These are phyloP conservation scores for Nemopilema nomurai DNA, from an alignment of 30 jellyfish, hydroid and myxozoan genomes.

Conservation along the genomic window DNA sequence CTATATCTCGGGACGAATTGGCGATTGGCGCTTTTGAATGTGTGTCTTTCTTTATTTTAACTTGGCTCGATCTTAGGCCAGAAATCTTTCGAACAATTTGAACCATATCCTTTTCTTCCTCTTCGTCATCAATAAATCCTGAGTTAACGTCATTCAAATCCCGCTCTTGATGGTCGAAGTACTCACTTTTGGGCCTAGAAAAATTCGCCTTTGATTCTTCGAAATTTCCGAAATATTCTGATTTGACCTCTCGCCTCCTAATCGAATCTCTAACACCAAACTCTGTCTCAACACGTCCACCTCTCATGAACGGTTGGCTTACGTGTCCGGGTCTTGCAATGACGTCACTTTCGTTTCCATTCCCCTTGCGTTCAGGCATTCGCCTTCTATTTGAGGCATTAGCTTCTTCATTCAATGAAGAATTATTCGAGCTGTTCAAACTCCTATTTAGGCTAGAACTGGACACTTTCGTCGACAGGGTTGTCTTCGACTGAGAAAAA, in stretches of 20 bases:
- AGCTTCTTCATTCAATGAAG: neutral
- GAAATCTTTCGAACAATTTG: constrained; percentile 58
- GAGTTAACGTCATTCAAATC: neutral
- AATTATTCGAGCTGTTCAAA: neutral
- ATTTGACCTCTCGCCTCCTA: constrained; percentile 26
- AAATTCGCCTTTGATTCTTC: neutral
- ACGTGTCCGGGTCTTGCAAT: neutral
- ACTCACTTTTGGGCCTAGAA: constrained; percentile 41
- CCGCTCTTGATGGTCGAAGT: neutral
- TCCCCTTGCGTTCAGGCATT: neutral
- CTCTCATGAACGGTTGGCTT: neutral
- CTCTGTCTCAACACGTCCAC: neutral
- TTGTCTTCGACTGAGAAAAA: no score
- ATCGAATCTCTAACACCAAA: neutral
- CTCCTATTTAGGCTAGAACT: neutral
- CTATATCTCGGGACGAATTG: neutral
- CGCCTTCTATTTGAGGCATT: neutral
- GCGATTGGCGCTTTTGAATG: neutral
- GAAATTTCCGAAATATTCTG: constrained; percentile 19
- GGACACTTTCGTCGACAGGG: neutral
- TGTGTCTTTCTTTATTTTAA: constrained; percentile 4
- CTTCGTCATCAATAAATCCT: constrained; percentile 32
- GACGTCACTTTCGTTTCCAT: neutral
- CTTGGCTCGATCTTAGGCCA: constrained; percentile 57
- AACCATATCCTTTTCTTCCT: constrained; percentile 58